Evolutionary conservation across 2,113 vertebrate genomes (phyloP), one percentile per base, ranked within the genome.

Genomic region (Lucifuga dentata): DNA sequence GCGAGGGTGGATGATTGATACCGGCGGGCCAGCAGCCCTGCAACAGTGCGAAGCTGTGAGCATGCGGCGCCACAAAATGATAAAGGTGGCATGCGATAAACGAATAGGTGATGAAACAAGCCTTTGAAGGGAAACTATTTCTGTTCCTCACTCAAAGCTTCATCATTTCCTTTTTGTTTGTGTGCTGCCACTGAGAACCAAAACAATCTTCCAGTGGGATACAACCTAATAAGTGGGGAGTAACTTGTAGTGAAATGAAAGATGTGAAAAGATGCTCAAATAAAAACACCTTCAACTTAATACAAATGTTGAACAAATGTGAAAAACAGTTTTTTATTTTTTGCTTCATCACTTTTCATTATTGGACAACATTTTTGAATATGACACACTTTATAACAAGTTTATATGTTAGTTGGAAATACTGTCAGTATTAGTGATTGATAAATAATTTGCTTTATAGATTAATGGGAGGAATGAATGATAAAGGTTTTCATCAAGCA

Each of bases 1-100:
- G 73, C 67, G 81, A 71, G 65, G 73, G 78, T 44, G 83, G 75
- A 77, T 87, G 88, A 89, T 86, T 89, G 86, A 88, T 89, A 72
- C 72, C 5, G 60, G 65, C 19, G 64, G 65, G 65, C 64, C 19
- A 8, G 49, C 33, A 13, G 77, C 72, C 68, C 20, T 35, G 64
- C 19, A 61, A 50, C 66, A 73, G 66, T 16, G 23, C 49, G 72
- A 52, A 64, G 64, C 62, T 35, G 48, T 13, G 67, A 75, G 60
- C 33, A 41, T 36, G 59, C 41, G 64, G 62, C 38, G 57, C 68
- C 38, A 12, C 2, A 11, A 73, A 82, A 87, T 79, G 73, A 84
- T 68, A 72, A 46, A 80, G 74, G 73, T 60, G 71, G 59, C 44
- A 35, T 68, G 46, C 77, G 79, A 89, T 74, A 73, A 87, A 85